phyloP scores from a whole-genome alignment of 2,113 vertebrate species.

The Calyptommatus sinebrachiatus region DNA sequence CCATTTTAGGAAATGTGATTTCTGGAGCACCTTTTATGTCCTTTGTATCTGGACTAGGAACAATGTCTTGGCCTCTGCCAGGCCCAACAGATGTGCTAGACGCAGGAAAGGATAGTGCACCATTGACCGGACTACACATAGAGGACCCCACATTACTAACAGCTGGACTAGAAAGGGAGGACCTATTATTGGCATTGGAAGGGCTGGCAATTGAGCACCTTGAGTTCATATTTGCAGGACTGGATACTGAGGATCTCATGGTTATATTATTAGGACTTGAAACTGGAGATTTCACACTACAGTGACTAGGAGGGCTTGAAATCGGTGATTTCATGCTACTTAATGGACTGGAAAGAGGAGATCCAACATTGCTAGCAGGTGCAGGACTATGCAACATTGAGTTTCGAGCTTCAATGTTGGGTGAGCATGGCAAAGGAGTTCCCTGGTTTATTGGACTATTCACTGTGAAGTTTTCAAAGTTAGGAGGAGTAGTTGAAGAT shows the following conservation, averaged over 20 bases:
- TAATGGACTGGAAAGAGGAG: conserved; percentile 89
- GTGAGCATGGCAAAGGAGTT: conserved; percentile 74
- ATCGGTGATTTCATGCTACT: conserved; percentile 95
- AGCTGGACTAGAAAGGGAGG: conserved; percentile 76
- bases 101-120: conserved; percentile 67
- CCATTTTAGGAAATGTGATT: conserved; percentile 89
- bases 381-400: conserved; percentile 89
- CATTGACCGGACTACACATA: conserved; percentile 75
- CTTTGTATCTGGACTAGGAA: conserved; percentile 80
- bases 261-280: conserved; percentile 83
- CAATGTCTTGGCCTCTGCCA: conserved; percentile 79
- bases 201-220: conserved; percentile 91
- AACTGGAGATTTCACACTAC: conserved; percentile 89
- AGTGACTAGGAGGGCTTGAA: conserved; percentile 93
- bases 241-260: conserved; percentile 84
- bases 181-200: conserved; percentile 79
- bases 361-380: conserved; percentile 85
- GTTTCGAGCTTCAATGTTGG: conserved; percentile 79
- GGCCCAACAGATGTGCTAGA: conserved; percentile 71
- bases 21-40: conserved; percentile 82
- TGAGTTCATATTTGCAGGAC: conserved; percentile 81
- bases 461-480: conserved; percentile 79
- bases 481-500: conserved; percentile 87
- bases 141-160: conserved; percentile 76
- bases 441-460: conserved; percentile 85